Evolutionary conservation across 2,797 vertebrate genomes (phyloP).

Genomic region (Eutrigla gurnardus): DNA sequence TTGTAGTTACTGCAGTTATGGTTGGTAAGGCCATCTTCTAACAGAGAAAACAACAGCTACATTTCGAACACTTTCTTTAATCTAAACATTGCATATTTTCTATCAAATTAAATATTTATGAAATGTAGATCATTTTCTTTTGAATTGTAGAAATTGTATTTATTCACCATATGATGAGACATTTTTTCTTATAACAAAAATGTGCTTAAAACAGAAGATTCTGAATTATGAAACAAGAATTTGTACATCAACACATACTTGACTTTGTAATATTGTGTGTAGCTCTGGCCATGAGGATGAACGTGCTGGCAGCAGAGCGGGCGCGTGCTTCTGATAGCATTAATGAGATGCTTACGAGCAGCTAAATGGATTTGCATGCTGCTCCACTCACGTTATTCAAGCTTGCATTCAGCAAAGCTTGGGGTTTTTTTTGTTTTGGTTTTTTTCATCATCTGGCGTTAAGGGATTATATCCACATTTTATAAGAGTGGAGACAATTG

Average conservation of each 20-base stretch:
- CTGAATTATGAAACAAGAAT: constrained; percentile 4
- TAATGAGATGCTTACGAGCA: constrained; percentile 51
- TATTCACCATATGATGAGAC: no score
- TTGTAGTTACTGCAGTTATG: no score
- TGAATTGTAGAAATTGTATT: no score
- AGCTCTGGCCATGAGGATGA: neutral
- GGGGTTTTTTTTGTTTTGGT: neutral
- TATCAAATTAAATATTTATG: no score
- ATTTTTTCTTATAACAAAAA: no score
- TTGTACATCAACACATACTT: constrained; percentile 6
- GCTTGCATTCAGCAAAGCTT: constrained; percentile 10
- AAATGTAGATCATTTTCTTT: no score
- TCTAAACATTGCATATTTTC: no score
- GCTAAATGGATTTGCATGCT: constrained; percentile 43
- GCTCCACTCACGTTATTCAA: constrained; percentile 27
- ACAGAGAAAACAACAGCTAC: no score
- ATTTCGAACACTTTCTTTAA: no score
- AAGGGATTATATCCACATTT: constrained; percentile 47
- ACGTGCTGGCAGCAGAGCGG: constrained; percentile 10
- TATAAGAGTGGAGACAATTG: constrained; percentile 53
- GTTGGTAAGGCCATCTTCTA: no score
- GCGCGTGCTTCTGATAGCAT: constrained; percentile 7
- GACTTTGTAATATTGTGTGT: constrained; percentile 20
- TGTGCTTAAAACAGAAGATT: no score
- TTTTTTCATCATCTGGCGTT: constrained; percentile 43